These are phyloP conservation scores for Mythimna ferrago DNA, from an alignment of 2,888 invertebrate genomes.

Conservation along the genomic window DNA sequence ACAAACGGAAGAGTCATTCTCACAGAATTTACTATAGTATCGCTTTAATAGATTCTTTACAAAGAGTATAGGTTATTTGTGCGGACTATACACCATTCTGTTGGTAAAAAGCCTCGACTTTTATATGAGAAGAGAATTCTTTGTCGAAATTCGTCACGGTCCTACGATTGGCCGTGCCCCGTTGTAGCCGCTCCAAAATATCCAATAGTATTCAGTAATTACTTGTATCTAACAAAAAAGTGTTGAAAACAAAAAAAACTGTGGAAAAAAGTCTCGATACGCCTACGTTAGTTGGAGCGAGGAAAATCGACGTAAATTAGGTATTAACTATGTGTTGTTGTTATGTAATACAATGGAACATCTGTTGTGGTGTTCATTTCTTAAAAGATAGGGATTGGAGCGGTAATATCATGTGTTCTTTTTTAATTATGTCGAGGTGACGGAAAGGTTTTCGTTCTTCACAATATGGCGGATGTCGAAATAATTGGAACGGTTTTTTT, in stretches of 20 bases:
- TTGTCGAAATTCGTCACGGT: constrained; percentile 78
- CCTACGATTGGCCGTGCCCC: constrained; percentile 63
- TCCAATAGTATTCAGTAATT: constrained; percentile 83
- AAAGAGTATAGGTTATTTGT: constrained; percentile 81
- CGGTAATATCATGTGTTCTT: constrained; percentile 28
- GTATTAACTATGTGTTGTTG: constrained; percentile 71
- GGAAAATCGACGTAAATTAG: constrained; percentile 84
- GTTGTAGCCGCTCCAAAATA: constrained; percentile 61
- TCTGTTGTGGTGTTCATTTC: constrained; percentile 53
- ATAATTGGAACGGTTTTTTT: constrained; percentile 28
- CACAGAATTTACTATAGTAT: constrained; percentile 59
- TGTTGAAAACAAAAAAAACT: constrained; percentile 65
- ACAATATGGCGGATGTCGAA: constrained; percentile 39
- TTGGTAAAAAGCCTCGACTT: constrained; percentile 71
- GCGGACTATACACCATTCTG: constrained; percentile 67
- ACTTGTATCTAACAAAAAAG: constrained; percentile 77
- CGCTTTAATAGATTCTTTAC: constrained; percentile 76
- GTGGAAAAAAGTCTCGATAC: constrained; percentile 65
- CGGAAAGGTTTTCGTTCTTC: background rate
- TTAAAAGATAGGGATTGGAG: constrained; percentile 24
- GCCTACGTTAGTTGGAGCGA: constrained; percentile 74
- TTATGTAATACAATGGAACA: constrained; percentile 64
- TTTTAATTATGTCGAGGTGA: constrained; percentile 28
- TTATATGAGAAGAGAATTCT: constrained; percentile 76
- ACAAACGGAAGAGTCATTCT: constrained; percentile 66